Conservation (phyloP, 2,797 vertebrate genomes). For the Cygnus olor region DNA sequence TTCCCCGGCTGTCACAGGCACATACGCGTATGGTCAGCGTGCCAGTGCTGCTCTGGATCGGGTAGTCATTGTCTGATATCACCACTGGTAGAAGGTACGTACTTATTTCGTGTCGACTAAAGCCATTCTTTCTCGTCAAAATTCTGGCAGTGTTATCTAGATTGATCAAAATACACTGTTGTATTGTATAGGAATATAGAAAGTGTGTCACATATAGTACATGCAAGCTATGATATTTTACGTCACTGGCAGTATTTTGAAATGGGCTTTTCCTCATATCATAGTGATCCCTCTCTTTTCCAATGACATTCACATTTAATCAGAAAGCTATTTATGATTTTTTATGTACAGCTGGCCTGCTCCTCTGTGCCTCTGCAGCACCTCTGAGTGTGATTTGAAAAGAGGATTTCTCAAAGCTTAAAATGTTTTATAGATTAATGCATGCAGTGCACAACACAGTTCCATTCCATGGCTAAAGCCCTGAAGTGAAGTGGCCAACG, state of each 20-base stretch:
- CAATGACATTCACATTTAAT: background rate
- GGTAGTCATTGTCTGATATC: slow-evolving; percentile 95
- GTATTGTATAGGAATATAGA: background rate
- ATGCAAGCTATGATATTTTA: background rate
- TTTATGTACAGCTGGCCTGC: background rate
- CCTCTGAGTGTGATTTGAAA: background rate
- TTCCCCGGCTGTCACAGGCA: slow-evolving; percentile 88
- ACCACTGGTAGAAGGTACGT: slow-evolving; percentile 93
- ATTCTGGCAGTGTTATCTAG: slow-evolving; percentile 97
- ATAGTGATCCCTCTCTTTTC: background rate
- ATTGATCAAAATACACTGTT: background rate
- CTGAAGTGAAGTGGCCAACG: background rate
- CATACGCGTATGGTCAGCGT: slow-evolving; percentile 93
- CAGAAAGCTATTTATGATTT: background rate
- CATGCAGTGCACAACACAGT: background rate
- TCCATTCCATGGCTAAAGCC: background rate
- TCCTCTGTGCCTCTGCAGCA: background rate
- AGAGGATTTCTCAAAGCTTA: slow-evolving; percentile 49
- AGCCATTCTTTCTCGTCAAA: slow-evolving; percentile 90
- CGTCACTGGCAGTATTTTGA: background rate
- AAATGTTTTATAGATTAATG: slow-evolving; percentile 31
- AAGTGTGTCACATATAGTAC: background rate
- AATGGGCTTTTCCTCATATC: background rate
- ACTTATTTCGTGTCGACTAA: slow-evolving; percentile 91
- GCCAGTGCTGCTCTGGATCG: slow-evolving; percentile 95